Conservation (phyloP, 2,888 invertebrate genomes). For the Ichneumoninae sp. region DNA sequence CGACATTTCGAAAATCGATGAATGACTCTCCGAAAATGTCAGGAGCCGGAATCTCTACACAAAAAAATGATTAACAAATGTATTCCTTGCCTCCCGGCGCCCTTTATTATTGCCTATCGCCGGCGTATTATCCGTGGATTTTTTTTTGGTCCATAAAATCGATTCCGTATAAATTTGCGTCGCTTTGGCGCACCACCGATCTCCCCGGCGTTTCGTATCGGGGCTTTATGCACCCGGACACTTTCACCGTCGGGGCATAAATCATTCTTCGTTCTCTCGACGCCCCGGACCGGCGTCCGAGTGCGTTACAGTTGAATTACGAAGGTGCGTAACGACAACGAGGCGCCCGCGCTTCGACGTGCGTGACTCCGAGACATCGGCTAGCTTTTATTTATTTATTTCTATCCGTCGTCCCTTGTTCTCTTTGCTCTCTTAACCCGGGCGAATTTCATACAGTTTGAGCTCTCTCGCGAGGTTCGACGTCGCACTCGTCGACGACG, state of each 20-base stretch:
- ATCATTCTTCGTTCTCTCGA: slow-evolving; percentile 52
- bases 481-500: slow-evolving; percentile 30
- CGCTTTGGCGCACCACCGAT: slow-evolving; percentile 9
- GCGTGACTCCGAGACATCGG: slow-evolving; percentile 3
- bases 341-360: slow-evolving; percentile 60
- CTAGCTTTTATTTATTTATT: neutral
- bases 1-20: neutral
- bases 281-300: slow-evolving; percentile 8
- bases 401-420: slow-evolving; percentile 16
- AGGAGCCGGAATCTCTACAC: neutral
- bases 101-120: neutral
- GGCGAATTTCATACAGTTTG: slow-evolving; percentile 25
- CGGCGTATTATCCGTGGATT: slow-evolving; percentile 28
- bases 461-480: slow-evolving; percentile 32
- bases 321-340: slow-evolving; percentile 65
- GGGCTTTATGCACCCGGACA: slow-evolving; percentile 60
- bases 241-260: slow-evolving; percentile 63
- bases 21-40: neutral
- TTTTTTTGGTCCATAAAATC: slow-evolving; percentile 8
- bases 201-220: slow-evolving; percentile 20
- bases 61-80: neutral
- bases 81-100: neutral
- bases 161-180: slow-evolving; percentile 20
- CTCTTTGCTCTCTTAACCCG: slow-evolving; percentile 50
- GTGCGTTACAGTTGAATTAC: slow-evolving; percentile 62